Evolutionary conservation across 2,888 invertebrate genomes (phyloP), one percentile per base, ranked within the genome.

Genomic region (Torymus texanus): DNA sequence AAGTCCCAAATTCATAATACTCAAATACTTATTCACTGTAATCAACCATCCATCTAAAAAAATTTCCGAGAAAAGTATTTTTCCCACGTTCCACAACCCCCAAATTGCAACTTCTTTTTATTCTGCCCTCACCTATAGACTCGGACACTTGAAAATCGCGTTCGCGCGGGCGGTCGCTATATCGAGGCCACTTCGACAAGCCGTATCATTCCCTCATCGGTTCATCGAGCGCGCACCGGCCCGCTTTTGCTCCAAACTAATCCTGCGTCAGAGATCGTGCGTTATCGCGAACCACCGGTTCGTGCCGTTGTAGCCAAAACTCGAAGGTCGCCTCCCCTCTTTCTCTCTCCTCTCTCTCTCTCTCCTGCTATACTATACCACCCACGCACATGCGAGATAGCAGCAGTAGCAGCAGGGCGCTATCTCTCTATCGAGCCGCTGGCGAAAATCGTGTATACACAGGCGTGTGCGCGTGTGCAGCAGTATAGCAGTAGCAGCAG

Each of bases 221-320:
- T 62, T 55, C 50, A 18, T 2, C 8, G 61, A 53, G 21, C 68
- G 79, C 13, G 29, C 29, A 29, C 41, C 41, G 41, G 41, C 41
- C 41, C 41, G 41, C 41, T 41, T 41, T 41, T 8, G 41, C 41
- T 18, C 65, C 55, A 50, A 83, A 79, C 81, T 83, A 82, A 83
- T 83, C 71, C 73, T 65, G 80, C 63, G 79, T 80, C 81, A 81
- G 82, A 78, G 82, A 80, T 81, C 82, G 82, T 78, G 76, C 78
- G 82, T 83, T 83, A 83, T 82, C 80, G 74, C 80, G 62, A 58
- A 58, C 75, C 75, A 53, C 41, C 59, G 62, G 63, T 61, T 55
- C 63, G 75, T 70, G 59, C 68, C 5, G 67, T 18, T 50, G 72
- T 59, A 50, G 68, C 75, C 18, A 75, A 75, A 77, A 55, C 76